These are phyloP conservation scores for Tetheella fluctuosa DNA, from an alignment of 2,888 invertebrate genomes.

Conservation along the genomic window DNA sequence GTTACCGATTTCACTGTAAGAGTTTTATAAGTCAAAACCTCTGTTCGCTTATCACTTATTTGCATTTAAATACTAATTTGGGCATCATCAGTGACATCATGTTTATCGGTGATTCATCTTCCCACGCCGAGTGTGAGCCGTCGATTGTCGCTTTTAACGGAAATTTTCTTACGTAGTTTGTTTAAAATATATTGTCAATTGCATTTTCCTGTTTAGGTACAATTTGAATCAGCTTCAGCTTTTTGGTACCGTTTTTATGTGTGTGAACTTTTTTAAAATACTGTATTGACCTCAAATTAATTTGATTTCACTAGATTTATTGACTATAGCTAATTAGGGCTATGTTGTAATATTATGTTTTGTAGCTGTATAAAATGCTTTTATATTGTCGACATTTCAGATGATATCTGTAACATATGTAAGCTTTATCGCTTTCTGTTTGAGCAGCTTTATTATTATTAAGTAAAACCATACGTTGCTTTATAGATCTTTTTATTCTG, in stretches of 20 bases:
- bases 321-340: background rate
- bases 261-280: background rate
- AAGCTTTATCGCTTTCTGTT: background rate
- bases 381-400: background rate
- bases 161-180: constrained; percentile 36
- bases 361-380: background rate
- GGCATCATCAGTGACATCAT: constrained; percentile 54
- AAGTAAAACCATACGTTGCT: background rate
- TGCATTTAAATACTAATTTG: constrained; percentile 41
- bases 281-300: background rate
- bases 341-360: background rate
- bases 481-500: too few relatives aligned
- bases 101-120: constrained; percentile 50
- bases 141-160: constrained; percentile 36
- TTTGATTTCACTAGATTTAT: background rate
- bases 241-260: constrained; percentile 28
- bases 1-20: constrained; percentile 22
- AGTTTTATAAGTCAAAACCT: constrained; percentile 12
- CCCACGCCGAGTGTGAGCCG: constrained; percentile 36
- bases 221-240: constrained; percentile 36
- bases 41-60: constrained; percentile 36
- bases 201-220: constrained; percentile 39
- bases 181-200: constrained; percentile 35
- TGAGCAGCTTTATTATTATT: background rate
- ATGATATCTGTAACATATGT: background rate